Base-by-base conservation (phyloP, 2,113 vertebrate species). In the Oryzias woworae region DNA sequence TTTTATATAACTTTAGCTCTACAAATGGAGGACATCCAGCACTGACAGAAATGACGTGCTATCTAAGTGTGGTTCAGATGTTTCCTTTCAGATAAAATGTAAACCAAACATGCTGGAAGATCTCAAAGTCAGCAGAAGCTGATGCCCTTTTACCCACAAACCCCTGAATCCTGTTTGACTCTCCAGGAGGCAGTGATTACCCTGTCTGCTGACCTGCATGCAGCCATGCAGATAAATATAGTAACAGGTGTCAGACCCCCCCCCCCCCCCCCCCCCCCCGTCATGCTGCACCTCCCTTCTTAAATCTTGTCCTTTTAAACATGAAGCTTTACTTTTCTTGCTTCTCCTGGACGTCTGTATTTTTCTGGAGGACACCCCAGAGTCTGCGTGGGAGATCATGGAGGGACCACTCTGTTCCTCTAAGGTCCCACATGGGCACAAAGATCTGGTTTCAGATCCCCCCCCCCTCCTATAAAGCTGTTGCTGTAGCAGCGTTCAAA, bases 221-320 rank as follows among this genome's bases (percentile, higher is more conserved):
- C n/a, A 20, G 42, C 18, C 14, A 28, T 41, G 53, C 4, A 3
- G 20, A 15, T 85, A 85, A 85, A 83, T 71, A 78, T 85, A 85
- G 83, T 31, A 75, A 65, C 71, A n/a, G 15, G 65, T 72, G 46
- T 75, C 74, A 58, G 22, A 28, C 66, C 56, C 22, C n/a, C 4
- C 13, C 20, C 18, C 17, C 18, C 13, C 20, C 18, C 17, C 66
- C 56, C 22, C n/a, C 4, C 13, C 20, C 18, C 17, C 18, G 14
- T 17, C 3, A 44, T 53, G 7, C 26, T 58, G 24, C 48, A 64
- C 44, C 20, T 20, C 20, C 20, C 20, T 7, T 52, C 42, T 62
- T 59, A 12, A 50, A 43, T 3, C 13, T 0, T 3, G 22, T 36
- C 18, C 18, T 52, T 23, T 52, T 1, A 63, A 68, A 36, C 62